Evolutionary conservation across 2,113 vertebrate genomes (phyloP), one percentile per base, ranked within the genome.

Genomic region (Anoplopoma fimbria): DNA sequence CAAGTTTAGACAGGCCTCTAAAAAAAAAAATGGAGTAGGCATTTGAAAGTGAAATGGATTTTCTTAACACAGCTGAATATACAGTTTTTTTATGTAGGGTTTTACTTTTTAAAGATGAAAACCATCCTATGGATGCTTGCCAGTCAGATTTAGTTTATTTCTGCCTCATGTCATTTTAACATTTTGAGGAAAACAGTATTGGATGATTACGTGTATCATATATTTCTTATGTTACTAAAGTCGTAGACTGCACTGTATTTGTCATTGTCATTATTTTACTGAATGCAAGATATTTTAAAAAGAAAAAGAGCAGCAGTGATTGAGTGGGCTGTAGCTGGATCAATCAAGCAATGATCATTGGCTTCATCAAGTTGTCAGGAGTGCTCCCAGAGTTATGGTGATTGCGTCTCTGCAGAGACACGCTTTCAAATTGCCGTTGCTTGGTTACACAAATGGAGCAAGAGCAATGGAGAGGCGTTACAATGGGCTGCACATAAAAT

Each of bases 401-500:
- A 95, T 94, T 93, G 90, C 64, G 80, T 85, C 83, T 94, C 82
- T 93, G 79, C 91, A 92, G 89, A 94, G 92, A 89, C 84, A 87
- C 82, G 89, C 94, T 90, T 95, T 94, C 83, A 94, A 87, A 93
- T 88, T 75, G 90, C 82, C 25, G 93, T 95, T 95, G 94, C 94
- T 91, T 92, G 88, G 94, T 90, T 91, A 94, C 94, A 72, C 84
- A 94, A 93, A 93, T 93, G 92, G 93, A 93, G 89, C 79, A 77
- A 88, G 85, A 91, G 86, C 89, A 81, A 73, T 89, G 89, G 85
- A 89, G 90, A 93, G 86, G 84, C 81, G 85, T 88, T 90, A 93
- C 90, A 93, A 94, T 92, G 81, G 83, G 70, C 79, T 84, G 85
- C 80, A 90, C 90, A 87, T 87, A 84, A 90, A 94, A 91, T 85